Evolutionary conservation across 2,888 invertebrate genomes (phyloP).

Genomic region (Cheilosia variabilis): DNA sequence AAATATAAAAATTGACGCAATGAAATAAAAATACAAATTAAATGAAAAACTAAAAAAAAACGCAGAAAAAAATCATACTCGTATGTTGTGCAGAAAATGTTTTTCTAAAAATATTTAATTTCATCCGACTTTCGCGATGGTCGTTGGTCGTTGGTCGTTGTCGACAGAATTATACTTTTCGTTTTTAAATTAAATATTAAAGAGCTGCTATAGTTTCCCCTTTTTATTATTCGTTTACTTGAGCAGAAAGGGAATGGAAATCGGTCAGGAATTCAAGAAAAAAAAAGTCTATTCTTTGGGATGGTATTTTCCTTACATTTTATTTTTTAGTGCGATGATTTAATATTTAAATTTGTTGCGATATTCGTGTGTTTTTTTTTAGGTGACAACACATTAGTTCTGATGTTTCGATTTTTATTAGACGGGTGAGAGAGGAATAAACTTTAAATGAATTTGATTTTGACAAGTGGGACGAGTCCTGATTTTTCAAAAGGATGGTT

Average conservation of each 20-base stretch:
- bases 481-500: not conserved
- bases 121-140: constrained; percentile 9
- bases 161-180: constrained; percentile 1
- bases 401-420: constrained; percentile 1
- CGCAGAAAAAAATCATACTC: constrained; percentile 13
- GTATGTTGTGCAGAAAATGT: constrained; percentile 47
- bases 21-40: constrained; percentile 60
- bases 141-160: constrained; percentile 27
- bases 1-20: constrained; percentile 55
- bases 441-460: constrained; percentile 30
- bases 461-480: not conserved
- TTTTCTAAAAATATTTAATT: constrained; percentile 64
- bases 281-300: constrained; percentile 25
- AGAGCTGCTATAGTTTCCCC: constrained; percentile 1
- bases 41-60: constrained; percentile 29
- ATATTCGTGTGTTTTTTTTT: constrained; percentile 5
- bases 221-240: not conserved
- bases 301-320: constrained; percentile 11
- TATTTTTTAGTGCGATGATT: constrained; percentile 23
- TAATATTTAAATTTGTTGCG: constrained; percentile 23
- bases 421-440: not conserved
- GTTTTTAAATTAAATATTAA: constrained; percentile 13
- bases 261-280: constrained; percentile 5
- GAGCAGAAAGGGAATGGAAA: constrained; percentile 14
- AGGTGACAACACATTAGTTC: constrained; percentile 20